These are phyloP conservation scores for Athetis lepigone DNA, from an alignment of 2,888 invertebrate species.

Conservation along the genomic window DNA sequence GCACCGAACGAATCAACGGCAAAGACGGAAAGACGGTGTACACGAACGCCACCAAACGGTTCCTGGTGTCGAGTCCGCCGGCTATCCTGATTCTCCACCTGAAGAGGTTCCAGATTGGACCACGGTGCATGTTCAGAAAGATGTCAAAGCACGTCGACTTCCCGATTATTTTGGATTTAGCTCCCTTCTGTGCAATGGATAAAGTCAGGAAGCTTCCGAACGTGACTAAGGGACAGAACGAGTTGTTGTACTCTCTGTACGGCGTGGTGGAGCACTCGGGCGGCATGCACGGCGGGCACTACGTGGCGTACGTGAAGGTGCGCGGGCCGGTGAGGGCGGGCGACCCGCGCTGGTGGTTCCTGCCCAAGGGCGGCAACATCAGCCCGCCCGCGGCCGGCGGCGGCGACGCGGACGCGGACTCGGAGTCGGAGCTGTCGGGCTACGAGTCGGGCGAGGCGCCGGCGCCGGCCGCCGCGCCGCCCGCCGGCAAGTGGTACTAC, in stretches of 20 bases:
- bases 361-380: constrained; percentile 91
- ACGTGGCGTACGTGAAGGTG: constrained; percentile 98
- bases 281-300: constrained; percentile 95
- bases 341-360: constrained; percentile 94
- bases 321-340: constrained; percentile 91
- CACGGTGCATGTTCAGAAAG: constrained; percentile 94
- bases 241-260: constrained; percentile 96
- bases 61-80: constrained; percentile 97
- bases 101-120: constrained; percentile 97
- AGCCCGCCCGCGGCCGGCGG: constrained; percentile 84
- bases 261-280: constrained; percentile 99
- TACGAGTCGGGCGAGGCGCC: constrained; percentile 89
- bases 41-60: constrained; percentile 95
- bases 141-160: constrained; percentile 96
- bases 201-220: constrained; percentile 91
- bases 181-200: constrained; percentile 96
- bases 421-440: constrained; percentile 90
- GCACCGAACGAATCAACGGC: constrained; percentile 94
- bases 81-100: constrained; percentile 98
- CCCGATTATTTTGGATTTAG: constrained; percentile 95
- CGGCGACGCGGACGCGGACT: constrained; percentile 88
- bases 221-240: constrained; percentile 91
- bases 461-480: constrained; percentile 74
- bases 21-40: constrained; percentile 94
- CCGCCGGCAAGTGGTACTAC: constrained; percentile 97